Evolutionary conservation across 2,888 invertebrate species (phyloP).

Genomic region (Volucella inflata): DNA sequence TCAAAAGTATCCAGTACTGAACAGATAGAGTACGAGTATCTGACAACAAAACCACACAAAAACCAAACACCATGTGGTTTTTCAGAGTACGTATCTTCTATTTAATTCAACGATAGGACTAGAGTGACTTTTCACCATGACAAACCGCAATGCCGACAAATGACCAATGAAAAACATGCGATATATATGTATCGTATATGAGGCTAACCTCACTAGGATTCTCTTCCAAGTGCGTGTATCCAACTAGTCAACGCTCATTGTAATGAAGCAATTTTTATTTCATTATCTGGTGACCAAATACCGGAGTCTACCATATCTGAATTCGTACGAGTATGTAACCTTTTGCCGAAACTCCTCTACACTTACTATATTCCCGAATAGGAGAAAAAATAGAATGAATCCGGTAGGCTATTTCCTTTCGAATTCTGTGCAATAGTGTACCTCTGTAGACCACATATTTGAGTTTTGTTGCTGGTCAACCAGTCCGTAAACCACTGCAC

Average conservation of each 20-base stretch:
- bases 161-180: background rate
- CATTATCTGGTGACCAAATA: conserved; percentile 41
- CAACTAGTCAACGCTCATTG: conserved; percentile 63
- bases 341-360: no score
- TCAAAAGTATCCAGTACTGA: no score
- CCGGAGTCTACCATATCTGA: background rate
- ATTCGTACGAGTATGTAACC: no score
- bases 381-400: no score
- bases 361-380: no score
- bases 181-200: no score
- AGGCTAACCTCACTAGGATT: no score
- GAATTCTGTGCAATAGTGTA: no score
- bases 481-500: no score
- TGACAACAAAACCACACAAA: conserved; percentile 57
- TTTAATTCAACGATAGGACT: conserved; percentile 34
- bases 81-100: conserved; percentile 32
- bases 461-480: no score
- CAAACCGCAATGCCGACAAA: conserved; percentile 36
- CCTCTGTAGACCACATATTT: no score
- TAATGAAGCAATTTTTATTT: conserved; percentile 67
- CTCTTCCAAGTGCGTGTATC: background rate
- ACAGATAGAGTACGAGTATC: background rate
- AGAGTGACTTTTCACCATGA: conserved; percentile 41
- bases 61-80: conserved; percentile 58
- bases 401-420: no score